Percentiles rank a stretch among this genome's conserved stretches.
phyloP scores from a whole-genome alignment of 2,113 vertebrate genomes.

The Lagopus muta region DNA sequence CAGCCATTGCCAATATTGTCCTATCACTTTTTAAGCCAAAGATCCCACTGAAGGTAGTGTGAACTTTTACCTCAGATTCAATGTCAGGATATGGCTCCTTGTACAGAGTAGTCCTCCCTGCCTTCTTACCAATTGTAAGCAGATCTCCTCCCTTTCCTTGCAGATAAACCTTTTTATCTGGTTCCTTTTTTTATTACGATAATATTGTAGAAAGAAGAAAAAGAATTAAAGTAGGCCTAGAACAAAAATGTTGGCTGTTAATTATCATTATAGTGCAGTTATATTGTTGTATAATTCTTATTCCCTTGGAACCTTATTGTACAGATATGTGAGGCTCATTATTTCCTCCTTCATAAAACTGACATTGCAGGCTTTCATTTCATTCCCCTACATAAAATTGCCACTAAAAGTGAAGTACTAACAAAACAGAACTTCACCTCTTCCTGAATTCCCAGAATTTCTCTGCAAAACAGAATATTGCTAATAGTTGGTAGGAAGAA shows the following conservation, averaged over 20 bases:
- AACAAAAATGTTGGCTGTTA: conserved; percentile 51
- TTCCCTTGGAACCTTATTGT: conserved; percentile 37
- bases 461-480: neutral
- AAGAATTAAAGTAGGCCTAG: conserved; percentile 34
- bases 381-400: neutral
- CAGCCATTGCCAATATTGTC: neutral
- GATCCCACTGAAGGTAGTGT: conserved; percentile 31
- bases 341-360: conserved; percentile 35
- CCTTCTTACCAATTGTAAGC: conserved; percentile 52
- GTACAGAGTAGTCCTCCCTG: conserved; percentile 60
- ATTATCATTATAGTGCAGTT: conserved; percentile 61
- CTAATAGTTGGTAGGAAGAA: neutral
- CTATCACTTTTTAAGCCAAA: neutral
- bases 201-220: conserved; percentile 55
- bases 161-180: conserved; percentile 70
- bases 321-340: neutral
- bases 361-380: conserved; percentile 1
- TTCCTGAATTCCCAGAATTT: conserved; percentile 49
- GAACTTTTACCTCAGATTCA: conserved; percentile 65
- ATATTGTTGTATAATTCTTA: conserved; percentile 21
- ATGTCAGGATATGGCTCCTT: conserved; percentile 69
- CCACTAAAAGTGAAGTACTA: conserved; percentile 28
- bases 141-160: conserved; percentile 71
- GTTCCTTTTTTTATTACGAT: conserved; percentile 61
- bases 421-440: conserved; percentile 23